Evolutionary conservation across 2,888 invertebrate species (phyloP), one percentile per base, ranked within the genome.

Genomic region (Acleris holmiana): DNA sequence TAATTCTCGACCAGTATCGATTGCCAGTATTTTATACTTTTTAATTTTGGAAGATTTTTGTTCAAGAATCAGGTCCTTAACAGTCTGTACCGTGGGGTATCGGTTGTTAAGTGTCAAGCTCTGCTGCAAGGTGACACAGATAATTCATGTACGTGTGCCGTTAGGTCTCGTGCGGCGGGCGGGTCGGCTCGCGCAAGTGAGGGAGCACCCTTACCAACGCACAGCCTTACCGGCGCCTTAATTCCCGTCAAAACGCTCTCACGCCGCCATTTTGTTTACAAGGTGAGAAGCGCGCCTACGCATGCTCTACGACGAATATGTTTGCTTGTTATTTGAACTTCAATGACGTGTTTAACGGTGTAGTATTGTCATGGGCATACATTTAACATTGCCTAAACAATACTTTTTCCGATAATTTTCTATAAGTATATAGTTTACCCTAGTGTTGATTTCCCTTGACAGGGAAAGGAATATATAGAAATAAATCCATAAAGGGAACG

Each of bases 171-270:
- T 96, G 94, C 96, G 96, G 93, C 94, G 94, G 82, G 95, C 96
- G 93, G 96, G 96, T 86, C 95, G 97, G 93, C 95, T 97, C 94
- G 95, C 96, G 94, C 96, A 97, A 93, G 95, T 96, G 93, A 95
- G 98, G 95, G 98, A 98, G 94, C 98, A 98, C 96, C 98, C 98
- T 93, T 98, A 98, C 95, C 98, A 98, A 95, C 97, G 98, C 95
- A 97, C 90, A 71, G 91, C 91, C 84, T 88, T 92, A 86, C 97
- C 94, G 93, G 96, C 96, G 96, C 96, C 96, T 94, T 92, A 93
- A 86, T 84, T 80, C 88, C 86, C 86, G 87, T 85, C 84, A 86
- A 85, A 79, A 81, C 83, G 85, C 86, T 89, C 89, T 88, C 89
- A 87, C 89, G 89, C 89, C 91, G 89, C 90, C 90, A 90, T 89